Conservation (phyloP, 2,797 vertebrate genomes). For the Peromyscus melanophrys region DNA sequence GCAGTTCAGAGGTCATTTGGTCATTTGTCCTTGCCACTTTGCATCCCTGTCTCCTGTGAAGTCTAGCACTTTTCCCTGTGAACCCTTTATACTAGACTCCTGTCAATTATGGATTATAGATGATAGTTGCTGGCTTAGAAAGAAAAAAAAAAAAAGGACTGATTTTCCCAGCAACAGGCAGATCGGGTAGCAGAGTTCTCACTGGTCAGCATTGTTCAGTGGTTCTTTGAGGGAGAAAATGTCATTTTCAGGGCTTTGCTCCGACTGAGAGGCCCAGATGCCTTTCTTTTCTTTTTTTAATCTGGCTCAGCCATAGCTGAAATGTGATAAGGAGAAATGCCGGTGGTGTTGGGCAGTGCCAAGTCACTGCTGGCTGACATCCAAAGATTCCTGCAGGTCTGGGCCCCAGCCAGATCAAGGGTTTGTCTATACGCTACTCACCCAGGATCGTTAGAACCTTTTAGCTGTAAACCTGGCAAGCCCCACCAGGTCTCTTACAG, state of each 20-base stretch:
- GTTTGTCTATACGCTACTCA: neutral
- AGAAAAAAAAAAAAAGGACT: neutral
- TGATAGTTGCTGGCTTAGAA: neutral
- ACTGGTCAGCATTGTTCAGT: neutral
- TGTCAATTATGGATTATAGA: neutral
- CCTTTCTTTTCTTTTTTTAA: neutral
- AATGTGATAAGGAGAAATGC: neutral
- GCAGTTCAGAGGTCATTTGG: neutral
- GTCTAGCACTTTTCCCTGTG: neutral
- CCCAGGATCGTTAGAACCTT: neutral
- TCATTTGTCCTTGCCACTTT: neutral
- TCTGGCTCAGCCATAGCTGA: neutral
- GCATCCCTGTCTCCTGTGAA: accelerated
- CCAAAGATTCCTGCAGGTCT: neutral
- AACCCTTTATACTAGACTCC: neutral
- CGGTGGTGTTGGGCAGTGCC: neutral
- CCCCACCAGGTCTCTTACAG: neutral
- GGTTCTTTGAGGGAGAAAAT: neutral
- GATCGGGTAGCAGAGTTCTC: neutral
- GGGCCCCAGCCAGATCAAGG: neutral
- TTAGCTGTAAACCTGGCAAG: neutral
- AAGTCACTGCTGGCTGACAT: neutral
- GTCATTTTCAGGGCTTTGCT: neutral
- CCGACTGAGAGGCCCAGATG: neutral
- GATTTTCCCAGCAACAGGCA: neutral